Evolutionary conservation across 2,113 vertebrate species (phyloP).

Genomic region (Pseudorhombus dupliciocellatus): DNA sequence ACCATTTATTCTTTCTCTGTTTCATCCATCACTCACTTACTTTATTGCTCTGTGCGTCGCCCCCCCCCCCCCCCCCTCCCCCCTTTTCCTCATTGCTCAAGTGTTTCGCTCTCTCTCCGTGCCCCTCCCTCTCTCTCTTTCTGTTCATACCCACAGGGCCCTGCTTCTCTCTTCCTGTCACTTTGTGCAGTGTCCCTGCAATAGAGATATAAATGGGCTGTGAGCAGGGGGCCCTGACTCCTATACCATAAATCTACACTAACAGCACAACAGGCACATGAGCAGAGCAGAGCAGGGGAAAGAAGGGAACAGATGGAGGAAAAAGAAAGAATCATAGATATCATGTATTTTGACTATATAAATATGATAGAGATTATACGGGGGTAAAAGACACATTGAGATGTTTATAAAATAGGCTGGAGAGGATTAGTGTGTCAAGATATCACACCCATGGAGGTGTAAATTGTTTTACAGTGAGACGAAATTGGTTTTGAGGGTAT

Average conservation of each 20-base stretch:
- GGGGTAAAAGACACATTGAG: constrained; percentile 22
- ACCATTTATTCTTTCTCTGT: constrained; percentile 21
- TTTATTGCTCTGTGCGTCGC: constrained; percentile 49
- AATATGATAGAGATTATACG: constrained; percentile 33
- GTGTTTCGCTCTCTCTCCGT: constrained; percentile 19
- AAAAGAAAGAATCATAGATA: constrained; percentile 21
- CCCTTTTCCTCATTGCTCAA: constrained; percentile 1
- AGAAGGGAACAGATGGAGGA: background rate
- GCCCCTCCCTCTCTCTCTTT: constrained; percentile 20
- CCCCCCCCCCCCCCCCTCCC: constrained; percentile 7
- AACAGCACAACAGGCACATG: constrained; percentile 71
- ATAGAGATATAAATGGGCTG: constrained; percentile 80
- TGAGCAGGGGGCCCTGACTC: constrained; percentile 73
- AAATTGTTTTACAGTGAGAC: constrained; percentile 64
- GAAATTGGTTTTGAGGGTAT: constrained; percentile 63
- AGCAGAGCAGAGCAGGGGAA: constrained; percentile 19
- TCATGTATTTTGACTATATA: constrained; percentile 44
- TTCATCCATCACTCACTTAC: constrained; percentile 62
- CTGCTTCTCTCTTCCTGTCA: constrained; percentile 56
- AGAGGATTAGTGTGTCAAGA: constrained; percentile 55
- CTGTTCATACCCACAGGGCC: constrained; percentile 54
- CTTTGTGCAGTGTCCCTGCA: constrained; percentile 71
- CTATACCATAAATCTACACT: constrained; percentile 77
- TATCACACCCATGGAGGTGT: constrained; percentile 62
- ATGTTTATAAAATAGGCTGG: constrained; percentile 53